Evolutionary conservation across 1,140 invertebrate genomes (phyloP), one percentile per base, ranked within the genome.

Genomic region (Thaumatotibia leucotreta): DNA sequence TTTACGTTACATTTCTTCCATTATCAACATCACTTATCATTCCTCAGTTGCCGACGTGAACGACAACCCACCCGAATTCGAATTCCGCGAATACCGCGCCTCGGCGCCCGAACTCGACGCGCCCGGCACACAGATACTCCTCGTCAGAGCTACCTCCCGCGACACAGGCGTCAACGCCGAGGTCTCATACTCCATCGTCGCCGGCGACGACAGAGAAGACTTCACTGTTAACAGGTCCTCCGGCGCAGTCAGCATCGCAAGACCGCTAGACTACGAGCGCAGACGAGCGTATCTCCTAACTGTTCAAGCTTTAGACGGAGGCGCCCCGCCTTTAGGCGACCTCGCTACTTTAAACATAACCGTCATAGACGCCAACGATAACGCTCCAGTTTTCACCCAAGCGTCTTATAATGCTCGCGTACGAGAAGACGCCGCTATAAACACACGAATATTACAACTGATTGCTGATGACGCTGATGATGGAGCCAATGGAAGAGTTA

Each of bases 121-220:
- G 10, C 89, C 95, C 52, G 95, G 95, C 67, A 94, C 95, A 10
- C 95, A 97, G 82, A 93, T 99, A 4, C 93, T 95, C 3, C 92
- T 94, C 72, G 96, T 99, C 0, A 92, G 95, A 54, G 98, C 98
- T 0, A 96, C 95, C 0, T 98, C 98, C n/a, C 94, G 95, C 74
- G 98, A 99, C 84, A 95, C 95, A 22, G 98, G 98, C 10, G 94
- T 97, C 10, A 99, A 99, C 91, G 97, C 97, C 0, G 95, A 98
- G 80, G 96, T 99, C 24, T 94, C 94, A 27, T 99, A 99, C 83
- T 95, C 96, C 24, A 95, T 98, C 49, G 94, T 98, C 20, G 96
- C 95, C 35, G 97, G 97, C 20, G 97, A 97, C 77, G 96, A 97
- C 76, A 95, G 97, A 71, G 95, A 95, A 63, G 97, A 97, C 80